These are phyloP conservation scores for Hycleus phaleratus DNA, from an alignment of 1,140 invertebrate species.

Conservation along the genomic window DNA sequence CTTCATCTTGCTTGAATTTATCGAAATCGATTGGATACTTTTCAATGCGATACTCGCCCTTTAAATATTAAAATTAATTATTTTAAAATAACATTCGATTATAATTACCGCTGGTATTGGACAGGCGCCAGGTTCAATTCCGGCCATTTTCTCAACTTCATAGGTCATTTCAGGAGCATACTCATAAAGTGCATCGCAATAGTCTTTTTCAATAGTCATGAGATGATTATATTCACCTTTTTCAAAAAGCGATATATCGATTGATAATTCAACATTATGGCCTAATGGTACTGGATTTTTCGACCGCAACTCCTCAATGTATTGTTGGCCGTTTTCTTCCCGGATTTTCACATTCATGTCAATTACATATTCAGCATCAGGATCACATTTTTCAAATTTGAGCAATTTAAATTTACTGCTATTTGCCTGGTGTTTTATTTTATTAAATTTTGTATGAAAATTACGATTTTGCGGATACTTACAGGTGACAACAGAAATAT, in stretches of 20 bases:
- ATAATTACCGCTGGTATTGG: conserved; percentile 9
- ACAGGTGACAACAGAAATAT: no score
- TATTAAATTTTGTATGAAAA: no score
- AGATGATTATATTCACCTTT: conserved; percentile 4
- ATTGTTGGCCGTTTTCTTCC: conserved; percentile 1
- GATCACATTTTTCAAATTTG: conserved; percentile 12
- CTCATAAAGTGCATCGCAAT: conserved; percentile 2
- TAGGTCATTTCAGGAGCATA: conserved; percentile 11
- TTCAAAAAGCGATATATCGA: conserved; percentile 4
- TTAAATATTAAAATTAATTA: background rate
- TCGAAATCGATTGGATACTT: conserved; percentile 10
- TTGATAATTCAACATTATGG: conserved; percentile 6
- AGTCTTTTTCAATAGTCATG: conserved; percentile 2
- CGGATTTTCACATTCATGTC: conserved; percentile 7
- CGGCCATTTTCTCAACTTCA: conserved; percentile 5
- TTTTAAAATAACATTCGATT: background rate
- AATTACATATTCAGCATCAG: conserved; percentile 4
- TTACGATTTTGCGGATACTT: no score
- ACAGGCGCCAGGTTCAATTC: conserved; percentile 4
- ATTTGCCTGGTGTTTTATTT: background rate
- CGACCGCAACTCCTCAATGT: conserved; percentile 6
- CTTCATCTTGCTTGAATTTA: conserved; percentile 4
- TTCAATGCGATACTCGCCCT: conserved; percentile 12
- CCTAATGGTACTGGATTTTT: conserved; percentile 1
- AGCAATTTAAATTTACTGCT: background rate